phyloP scores from a whole-genome alignment of 2,888 invertebrate species.

The Trissolcus brochymenae region DNA sequence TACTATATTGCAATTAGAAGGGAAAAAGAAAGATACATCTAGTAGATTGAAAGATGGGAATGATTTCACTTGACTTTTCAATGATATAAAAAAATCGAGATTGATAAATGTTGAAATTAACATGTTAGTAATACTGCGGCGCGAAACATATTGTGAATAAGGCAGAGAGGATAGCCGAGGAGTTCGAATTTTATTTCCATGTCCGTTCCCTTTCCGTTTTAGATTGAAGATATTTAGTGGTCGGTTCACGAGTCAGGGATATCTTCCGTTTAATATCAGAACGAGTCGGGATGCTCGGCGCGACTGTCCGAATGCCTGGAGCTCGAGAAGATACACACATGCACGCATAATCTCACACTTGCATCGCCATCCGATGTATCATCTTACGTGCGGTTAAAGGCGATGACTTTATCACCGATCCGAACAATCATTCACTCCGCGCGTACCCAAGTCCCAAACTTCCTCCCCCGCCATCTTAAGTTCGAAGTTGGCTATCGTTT shows the following conservation, averaged over 20 bases:
- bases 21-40: not conserved
- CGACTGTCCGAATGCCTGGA: slow-evolving; percentile 22
- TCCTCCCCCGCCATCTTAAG: slow-evolving; percentile 48
- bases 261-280: slow-evolving; percentile 66
- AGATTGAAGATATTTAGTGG: slow-evolving; percentile 65
- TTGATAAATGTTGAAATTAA: slow-evolving; percentile 61
- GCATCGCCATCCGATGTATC: slow-evolving; percentile 75
- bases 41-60: not conserved
- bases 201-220: slow-evolving; percentile 49
- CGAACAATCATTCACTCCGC: slow-evolving; percentile 69
- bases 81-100: not conserved
- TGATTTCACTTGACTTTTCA: not conserved
- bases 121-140: slow-evolving; percentile 65
- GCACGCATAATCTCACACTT: slow-evolving; percentile 67
- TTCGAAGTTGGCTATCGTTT: slow-evolving; percentile 23
- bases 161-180: slow-evolving; percentile 41
- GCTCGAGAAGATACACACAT: slow-evolving; percentile 28
- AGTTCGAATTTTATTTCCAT: slow-evolving; percentile 52
- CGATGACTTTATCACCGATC: slow-evolving; percentile 77
- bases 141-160: slow-evolving; percentile 62
- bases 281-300: slow-evolving; percentile 42
- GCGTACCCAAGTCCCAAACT: slow-evolving; percentile 51
- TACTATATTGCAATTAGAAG: no score
- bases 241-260: slow-evolving; percentile 58
- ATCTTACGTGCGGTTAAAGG: slow-evolving; percentile 75